Percentiles rank a stretch among this genome's conserved stretches.
Evolutionary conservation across 2,797 vertebrate species (phyloP).

Genomic region (Sebastes elongatus): DNA sequence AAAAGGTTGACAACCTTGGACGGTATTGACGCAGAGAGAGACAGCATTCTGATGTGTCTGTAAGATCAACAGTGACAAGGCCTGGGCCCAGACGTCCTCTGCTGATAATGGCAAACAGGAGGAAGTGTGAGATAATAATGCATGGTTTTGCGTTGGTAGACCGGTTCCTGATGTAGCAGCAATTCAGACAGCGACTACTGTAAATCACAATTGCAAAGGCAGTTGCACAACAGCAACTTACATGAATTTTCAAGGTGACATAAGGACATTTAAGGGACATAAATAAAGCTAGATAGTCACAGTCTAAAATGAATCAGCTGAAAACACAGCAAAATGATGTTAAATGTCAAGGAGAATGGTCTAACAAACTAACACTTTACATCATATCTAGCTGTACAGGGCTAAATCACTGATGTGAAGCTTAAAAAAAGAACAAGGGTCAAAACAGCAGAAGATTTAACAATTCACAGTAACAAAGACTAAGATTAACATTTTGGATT

Average conservation of each 20-base stretch:
- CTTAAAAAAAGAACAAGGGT: not conserved
- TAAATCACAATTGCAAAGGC: not conserved
- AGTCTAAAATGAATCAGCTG: not conserved
- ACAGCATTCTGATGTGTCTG: not conserved
- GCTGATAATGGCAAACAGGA: conserved; percentile 8
- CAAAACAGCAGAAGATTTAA: not conserved
- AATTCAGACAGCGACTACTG: not conserved
- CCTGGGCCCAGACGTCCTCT: not conserved
- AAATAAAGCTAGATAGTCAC: not conserved
- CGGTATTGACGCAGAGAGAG: conserved; percentile 38
- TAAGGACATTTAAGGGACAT: not conserved
- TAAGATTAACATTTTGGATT: not conserved
- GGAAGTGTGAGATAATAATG: conserved; percentile 9
- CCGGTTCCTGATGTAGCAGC: not conserved
- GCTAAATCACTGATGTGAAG: not conserved
- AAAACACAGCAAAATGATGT: not conserved
- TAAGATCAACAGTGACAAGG: conserved; percentile 36
- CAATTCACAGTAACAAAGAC: not conserved
- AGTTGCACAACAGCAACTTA: not conserved
- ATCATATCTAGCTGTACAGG: not conserved
- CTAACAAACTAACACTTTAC: not conserved
- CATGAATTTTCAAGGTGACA: not conserved
- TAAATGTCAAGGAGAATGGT: not conserved
- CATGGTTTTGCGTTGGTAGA: not conserved
- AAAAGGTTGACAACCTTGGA: conserved; percentile 40